phyloP scores from a whole-genome alignment of 2,797 vertebrate genomes.

The Darevskia nairensis region DNA sequence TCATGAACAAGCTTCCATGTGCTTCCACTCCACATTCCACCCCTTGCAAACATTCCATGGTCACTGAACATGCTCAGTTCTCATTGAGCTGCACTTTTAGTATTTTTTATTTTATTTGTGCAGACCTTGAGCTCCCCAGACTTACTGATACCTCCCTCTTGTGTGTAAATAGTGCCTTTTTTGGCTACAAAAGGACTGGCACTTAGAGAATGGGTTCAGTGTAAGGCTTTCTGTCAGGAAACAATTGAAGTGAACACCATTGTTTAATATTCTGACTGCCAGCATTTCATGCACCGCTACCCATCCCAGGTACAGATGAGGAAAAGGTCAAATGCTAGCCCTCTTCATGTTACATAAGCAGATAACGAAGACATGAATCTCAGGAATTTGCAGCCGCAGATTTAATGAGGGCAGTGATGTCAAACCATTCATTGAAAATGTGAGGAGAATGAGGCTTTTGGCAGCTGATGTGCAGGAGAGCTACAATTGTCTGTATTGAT shows the following conservation, averaged over 20 bases:
- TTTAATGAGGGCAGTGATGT: constrained; percentile 68
- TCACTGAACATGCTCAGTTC: background rate
- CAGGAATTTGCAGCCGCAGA: constrained; percentile 71
- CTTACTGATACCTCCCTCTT: background rate
- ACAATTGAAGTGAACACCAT: background rate
- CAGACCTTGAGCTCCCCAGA: background rate
- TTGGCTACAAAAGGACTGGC: background rate
- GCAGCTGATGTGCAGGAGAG: background rate
- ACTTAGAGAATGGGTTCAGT: background rate
- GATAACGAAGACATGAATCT: constrained; percentile 73
- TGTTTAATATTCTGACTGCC: background rate
- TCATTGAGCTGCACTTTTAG: background rate
- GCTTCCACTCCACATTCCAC: background rate
- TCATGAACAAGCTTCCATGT: no score
- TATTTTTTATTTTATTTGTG: background rate
- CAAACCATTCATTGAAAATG: constrained; percentile 60
- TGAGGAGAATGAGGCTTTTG: constrained; percentile 23
- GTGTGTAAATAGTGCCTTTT: background rate
- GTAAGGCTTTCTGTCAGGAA: background rate
- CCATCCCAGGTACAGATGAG: constrained; percentile 71
- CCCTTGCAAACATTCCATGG: background rate
- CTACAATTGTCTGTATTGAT: background rate
- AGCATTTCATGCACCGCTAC: constrained; percentile 25
- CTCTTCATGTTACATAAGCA: constrained; percentile 69
- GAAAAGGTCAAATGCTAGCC: constrained; percentile 72